A percentile compares a stretch with the other conserved stretches of the same genome.
phyloP scores from a whole-genome alignment of 2,888 invertebrate genomes.

The Nephrotoma guestfalica region DNA sequence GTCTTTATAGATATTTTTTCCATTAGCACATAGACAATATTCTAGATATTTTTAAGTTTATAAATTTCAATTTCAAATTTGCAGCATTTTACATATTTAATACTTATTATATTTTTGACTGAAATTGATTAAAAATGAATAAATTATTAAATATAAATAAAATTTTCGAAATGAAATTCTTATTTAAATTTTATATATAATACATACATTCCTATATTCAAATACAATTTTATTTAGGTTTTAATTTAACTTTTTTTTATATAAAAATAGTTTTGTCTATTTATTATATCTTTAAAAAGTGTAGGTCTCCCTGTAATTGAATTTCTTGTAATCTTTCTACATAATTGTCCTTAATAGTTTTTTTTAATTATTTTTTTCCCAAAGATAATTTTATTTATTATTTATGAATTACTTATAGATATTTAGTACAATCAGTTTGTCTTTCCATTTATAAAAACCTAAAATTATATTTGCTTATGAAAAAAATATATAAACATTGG shows the following conservation, averaged over 20 bases:
- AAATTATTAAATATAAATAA: not conserved
- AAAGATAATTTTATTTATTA: not conserved
- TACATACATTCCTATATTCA: not conserved
- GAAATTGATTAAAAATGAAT: not conserved
- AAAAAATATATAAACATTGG: not conserved
- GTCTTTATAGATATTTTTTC: not conserved
- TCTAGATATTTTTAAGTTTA: not conserved
- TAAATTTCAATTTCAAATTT: not conserved
- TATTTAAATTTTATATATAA: not conserved
- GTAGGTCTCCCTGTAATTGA: not conserved
- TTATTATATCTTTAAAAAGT: not conserved
- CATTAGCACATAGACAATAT: not conserved
- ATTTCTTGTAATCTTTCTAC: not conserved
- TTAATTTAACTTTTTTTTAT: not conserved
- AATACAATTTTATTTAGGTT: not conserved
- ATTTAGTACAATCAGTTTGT: not conserved
- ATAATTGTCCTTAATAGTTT: not conserved
- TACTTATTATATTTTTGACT: not conserved
- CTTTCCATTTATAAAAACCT: constrained; percentile 2
- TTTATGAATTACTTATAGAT: not conserved
- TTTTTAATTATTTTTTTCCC: not conserved
- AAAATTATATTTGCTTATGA: not conserved
- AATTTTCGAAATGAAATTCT: not conserved
- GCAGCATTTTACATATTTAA: not conserved
- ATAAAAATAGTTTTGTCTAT: not conserved